Percentiles rank a stretch among this genome's conserved stretches.
phyloP scores from a whole-genome alignment of 2,113 vertebrate genomes.

The Seriola quinqueradiata region DNA sequence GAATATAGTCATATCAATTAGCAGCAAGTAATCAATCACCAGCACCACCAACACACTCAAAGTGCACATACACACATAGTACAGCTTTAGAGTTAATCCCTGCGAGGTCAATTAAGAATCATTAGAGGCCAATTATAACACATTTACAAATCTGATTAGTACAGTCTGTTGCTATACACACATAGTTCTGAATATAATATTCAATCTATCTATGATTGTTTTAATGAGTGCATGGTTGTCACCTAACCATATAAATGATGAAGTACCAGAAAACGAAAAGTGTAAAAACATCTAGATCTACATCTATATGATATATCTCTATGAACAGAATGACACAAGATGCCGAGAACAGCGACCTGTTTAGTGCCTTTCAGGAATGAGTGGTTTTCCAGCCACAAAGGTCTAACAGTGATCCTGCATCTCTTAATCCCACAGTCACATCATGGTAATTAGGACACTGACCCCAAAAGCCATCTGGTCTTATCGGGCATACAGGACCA shows the following conservation, averaged over 20 bases:
- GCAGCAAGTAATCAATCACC: conserved; percentile 56
- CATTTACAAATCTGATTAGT: conserved; percentile 45
- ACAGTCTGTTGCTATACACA: conserved; percentile 20
- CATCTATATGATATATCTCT: neutral
- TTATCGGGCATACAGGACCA: conserved; percentile 69
- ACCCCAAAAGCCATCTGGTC: conserved; percentile 78
- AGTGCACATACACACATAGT: conserved; percentile 43
- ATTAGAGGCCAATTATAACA: conserved; percentile 57
- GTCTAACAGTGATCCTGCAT: conserved; percentile 51
- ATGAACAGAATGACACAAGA: neutral
- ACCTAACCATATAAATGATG: neutral
- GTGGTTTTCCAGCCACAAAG: conserved; percentile 49
- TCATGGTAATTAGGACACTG: conserved; percentile 77
- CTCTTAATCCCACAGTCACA: conserved; percentile 75
- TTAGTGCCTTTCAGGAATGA: conserved; percentile 48
- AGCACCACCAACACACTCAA: conserved; percentile 25
- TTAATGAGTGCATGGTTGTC: neutral
- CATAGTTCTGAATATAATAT: neutral
- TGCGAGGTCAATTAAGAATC: conserved; percentile 59
- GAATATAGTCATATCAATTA: conserved; percentile 39
- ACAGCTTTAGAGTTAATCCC: conserved; percentile 55
- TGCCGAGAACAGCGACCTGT: neutral
- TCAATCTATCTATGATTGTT: neutral
- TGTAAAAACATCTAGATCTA: neutral
- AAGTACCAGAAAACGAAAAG: neutral